Evolutionary conservation across 2,888 invertebrate species (phyloP), one percentile per base, ranked within the genome.

Genomic region (Orgyia antiqua): DNA sequence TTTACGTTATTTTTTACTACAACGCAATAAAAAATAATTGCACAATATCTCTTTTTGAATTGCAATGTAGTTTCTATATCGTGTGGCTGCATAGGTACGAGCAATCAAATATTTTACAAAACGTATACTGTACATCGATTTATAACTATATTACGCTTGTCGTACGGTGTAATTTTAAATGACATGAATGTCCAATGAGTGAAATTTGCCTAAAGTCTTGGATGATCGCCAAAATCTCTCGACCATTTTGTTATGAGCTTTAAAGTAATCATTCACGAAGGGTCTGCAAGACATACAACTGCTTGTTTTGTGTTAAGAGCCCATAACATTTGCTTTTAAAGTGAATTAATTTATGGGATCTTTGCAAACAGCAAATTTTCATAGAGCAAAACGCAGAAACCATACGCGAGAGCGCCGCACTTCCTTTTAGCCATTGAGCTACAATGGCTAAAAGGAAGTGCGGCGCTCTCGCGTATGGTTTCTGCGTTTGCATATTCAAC

Each of bases 81-180:
- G 53, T 48, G 35, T 23, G 38, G 38, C 45, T 26, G 30, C 33
- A 52, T 49, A 32, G 30, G 26, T 21, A 27, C 33, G 19, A 50
- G 33, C 67, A 68, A 66, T 66, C 59, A 66, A 68, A 65, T 46
- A 62, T 51, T 62, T 51, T 34, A 33, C 40, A 15, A 4, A 33
- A 33, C 29, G 29, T 35, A 39, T 44, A 29, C 29, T 29, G 45
- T 17, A 37, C 35, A 55, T 47, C 50, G 47, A 67, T 54, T 59
- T 52, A 58, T 53, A 45, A 58, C 62, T 54, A 44, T 69, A 63
- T 59, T 39, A 29, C 45, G 30, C 39, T 32, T 17, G 42, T 38
- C 34, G 51, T 52, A 63, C 35, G 58, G 36, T 45, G 19, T 36
- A 32, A 41, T 60, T 32, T 61, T 36, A 39, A 48, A 38, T 51